A percentile compares a stretch with the other conserved stretches of the same genome.
Conservation (phyloP, 2,113 vertebrate genomes). For the Callionymus lyra region DNA sequence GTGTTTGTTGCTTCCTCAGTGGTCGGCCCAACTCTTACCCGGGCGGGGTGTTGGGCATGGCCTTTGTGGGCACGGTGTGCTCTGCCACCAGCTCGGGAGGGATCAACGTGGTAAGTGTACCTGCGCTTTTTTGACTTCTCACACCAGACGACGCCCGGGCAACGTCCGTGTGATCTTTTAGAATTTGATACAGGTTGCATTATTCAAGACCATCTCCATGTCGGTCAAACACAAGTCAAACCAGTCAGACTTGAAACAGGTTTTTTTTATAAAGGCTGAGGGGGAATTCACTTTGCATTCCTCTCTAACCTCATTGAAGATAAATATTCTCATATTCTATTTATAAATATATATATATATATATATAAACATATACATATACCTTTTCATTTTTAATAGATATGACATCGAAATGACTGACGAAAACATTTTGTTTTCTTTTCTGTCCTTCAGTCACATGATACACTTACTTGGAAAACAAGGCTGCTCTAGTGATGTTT, state of each 20-base stretch:
- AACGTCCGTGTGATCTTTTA: conserved; percentile 3
- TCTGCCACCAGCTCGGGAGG: conserved; percentile 62
- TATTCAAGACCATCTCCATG: conserved; percentile 28
- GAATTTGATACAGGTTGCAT: conserved; percentile 41
- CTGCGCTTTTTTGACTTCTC: not conserved
- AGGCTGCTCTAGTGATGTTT: no score
- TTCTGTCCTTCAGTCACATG: no score
- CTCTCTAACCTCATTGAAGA: no score
- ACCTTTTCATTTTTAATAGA: no score
- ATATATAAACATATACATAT: no score
- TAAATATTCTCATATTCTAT: no score
- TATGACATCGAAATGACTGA: no score
- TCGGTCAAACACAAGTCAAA: conserved; percentile 7
- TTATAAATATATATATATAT: no score
- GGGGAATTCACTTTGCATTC: no score
- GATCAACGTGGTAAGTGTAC: conserved; percentile 73
- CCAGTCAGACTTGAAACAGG: conserved; percentile 14
- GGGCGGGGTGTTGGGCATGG: conserved; percentile 71
- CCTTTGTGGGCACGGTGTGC: conserved; percentile 76
- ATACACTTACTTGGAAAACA: no score
- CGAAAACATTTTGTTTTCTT: no score
- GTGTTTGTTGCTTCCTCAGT: conserved; percentile 40
- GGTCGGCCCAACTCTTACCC: conserved; percentile 35
- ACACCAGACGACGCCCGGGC: not conserved
- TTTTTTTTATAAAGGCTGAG: no score